Conservation (phyloP, 2,113 vertebrate species). For the Butorides virescens region DNA sequence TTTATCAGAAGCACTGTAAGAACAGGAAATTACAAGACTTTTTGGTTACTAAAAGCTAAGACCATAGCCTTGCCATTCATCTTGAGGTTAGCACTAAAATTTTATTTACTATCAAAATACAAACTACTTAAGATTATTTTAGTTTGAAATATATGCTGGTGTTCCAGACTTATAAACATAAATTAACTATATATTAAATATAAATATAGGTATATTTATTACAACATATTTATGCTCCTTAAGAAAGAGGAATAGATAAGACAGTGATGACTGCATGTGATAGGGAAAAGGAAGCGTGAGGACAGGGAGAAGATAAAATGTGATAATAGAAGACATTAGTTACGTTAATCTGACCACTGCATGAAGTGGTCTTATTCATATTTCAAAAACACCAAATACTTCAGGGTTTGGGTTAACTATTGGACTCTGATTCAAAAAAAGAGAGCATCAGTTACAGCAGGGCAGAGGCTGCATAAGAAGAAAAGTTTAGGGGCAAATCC, state of each 20-base stretch:
- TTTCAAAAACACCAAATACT: not conserved
- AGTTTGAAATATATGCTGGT: not conserved
- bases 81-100: not conserved
- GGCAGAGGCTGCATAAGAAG: not conserved
- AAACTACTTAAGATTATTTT: not conserved
- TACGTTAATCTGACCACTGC: not conserved
- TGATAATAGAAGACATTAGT: not conserved
- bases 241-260: not conserved
- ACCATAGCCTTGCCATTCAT: not conserved
- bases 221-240: not conserved
- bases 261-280: not conserved
- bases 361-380: not conserved
- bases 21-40: slow-evolving; percentile 1
- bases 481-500: not conserved
- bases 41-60: not conserved
- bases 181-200: not conserved
- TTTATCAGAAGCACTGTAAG: not conserved
- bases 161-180: not conserved
- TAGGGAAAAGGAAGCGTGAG: not conserved
- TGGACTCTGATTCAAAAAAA: not conserved
- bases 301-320: not conserved
- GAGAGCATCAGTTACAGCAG: not conserved
- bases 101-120: not conserved
- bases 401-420: not conserved
- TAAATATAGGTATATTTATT: not conserved